Evolutionary conservation across 2,113 vertebrate species (phyloP).

Genomic region (Bos taurus): DNA sequence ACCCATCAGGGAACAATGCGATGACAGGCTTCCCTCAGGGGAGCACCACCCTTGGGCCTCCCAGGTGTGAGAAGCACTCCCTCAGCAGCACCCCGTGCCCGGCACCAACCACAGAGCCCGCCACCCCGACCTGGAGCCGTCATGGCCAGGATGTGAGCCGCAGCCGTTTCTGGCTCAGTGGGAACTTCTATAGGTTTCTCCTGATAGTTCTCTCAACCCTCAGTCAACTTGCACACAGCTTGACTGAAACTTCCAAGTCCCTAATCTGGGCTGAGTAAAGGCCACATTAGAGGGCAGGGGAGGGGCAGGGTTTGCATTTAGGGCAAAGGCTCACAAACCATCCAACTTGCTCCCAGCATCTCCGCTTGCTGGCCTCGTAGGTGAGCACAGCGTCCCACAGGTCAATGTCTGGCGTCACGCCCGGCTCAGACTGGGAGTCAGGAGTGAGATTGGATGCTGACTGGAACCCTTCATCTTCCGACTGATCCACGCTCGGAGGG

Average conservation of each 20-base stretch:
- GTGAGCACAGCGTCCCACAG: slow-evolving; percentile 92
- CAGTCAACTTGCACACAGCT: not conserved
- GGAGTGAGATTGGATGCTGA: slow-evolving; percentile 96
- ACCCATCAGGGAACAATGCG: not conserved
- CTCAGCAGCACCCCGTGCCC: not conserved
- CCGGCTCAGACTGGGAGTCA: slow-evolving; percentile 95
- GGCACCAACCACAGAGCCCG: not conserved
- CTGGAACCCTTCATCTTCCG: slow-evolving; percentile 98
- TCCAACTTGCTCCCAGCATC: slow-evolving; percentile 97
- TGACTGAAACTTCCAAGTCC: not conserved
- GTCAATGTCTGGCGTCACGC: slow-evolving; percentile 89
- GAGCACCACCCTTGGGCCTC: not conserved
- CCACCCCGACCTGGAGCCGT: not conserved
- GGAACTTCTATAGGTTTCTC: not conserved
- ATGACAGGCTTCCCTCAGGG: not conserved
- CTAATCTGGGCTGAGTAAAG: not conserved
- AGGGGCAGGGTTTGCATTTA: accelerated
- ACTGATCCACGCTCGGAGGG: slow-evolving; percentile 92
- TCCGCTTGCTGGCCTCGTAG: slow-evolving; percentile 87
- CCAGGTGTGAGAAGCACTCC: not conserved
- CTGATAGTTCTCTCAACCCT: not conserved
- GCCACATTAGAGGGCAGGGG: accelerated
- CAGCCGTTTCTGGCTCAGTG: not conserved
- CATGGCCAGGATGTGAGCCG: accelerated
- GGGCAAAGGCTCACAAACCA: slow-evolving; percentile 82